phyloP scores from a whole-genome alignment of 2,797 vertebrate genomes.

The Nothura maculosa region DNA sequence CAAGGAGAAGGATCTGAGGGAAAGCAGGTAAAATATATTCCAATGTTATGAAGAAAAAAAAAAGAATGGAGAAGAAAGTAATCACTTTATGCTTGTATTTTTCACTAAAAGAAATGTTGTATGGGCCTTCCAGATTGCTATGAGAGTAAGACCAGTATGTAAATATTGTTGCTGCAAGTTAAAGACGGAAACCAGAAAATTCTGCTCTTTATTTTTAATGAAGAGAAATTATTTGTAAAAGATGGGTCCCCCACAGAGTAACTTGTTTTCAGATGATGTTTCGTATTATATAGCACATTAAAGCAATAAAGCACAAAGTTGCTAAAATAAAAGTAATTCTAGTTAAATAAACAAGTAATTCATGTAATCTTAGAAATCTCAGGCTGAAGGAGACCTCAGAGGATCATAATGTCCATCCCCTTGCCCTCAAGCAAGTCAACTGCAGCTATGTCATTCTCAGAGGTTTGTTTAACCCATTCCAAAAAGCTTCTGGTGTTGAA shows the following conservation, averaged over 20 bases:
- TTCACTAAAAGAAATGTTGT: background rate
- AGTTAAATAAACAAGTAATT: background rate
- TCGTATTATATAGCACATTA: background rate
- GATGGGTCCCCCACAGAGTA: background rate
- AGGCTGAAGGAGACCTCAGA: background rate
- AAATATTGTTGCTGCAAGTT: background rate
- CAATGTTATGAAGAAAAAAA: background rate
- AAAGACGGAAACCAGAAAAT: background rate
- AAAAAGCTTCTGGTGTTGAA: constrained; percentile 29
- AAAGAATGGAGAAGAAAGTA: background rate
- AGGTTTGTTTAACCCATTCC: constrained; percentile 12
- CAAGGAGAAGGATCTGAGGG: background rate
- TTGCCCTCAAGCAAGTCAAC: background rate
- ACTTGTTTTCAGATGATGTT: background rate
- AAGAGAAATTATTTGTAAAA: background rate
- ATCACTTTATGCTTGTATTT: background rate
- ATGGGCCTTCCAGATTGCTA: background rate
- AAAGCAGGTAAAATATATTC: background rate
- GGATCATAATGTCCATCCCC: background rate
- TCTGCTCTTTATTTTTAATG: background rate
- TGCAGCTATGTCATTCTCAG: background rate
- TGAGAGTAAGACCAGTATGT: background rate
- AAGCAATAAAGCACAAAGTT: background rate
- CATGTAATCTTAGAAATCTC: background rate
- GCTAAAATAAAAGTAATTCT: background rate